phyloP scores from a whole-genome alignment of 2,113 vertebrate genomes.

The Leucosticte australis region DNA sequence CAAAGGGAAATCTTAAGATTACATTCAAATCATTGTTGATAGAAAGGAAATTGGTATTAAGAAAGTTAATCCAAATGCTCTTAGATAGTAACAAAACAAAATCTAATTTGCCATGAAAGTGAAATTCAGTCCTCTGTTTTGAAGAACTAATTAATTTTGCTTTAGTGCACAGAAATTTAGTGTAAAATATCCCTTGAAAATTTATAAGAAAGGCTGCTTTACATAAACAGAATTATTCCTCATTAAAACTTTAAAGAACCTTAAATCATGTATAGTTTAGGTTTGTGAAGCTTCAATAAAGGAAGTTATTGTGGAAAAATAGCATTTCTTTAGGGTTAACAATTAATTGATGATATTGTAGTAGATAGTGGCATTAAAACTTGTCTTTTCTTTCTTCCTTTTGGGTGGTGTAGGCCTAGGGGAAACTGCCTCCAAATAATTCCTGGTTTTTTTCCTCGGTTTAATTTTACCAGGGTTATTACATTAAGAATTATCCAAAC shows the following conservation, averaged over 20 bases:
- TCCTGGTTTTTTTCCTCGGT: not conserved
- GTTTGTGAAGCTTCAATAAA: not conserved
- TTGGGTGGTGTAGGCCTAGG: not conserved
- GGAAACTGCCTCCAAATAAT: not conserved
- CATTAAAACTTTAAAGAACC: not conserved
- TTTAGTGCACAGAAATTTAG: not conserved
- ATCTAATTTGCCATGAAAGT: constrained; percentile 26
- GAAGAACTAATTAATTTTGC: constrained; percentile 32
- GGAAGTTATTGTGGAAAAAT: not conserved
- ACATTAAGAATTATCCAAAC: not conserved
- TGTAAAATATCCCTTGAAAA: constrained; percentile 22
- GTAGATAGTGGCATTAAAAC: not conserved
- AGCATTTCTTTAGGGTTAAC: not conserved
- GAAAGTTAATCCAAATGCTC: not conserved
- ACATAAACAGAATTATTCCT: not conserved
- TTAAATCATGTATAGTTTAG: not conserved
- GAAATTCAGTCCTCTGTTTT: constrained; percentile 4
- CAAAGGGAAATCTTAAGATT: not conserved
- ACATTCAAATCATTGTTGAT: not conserved
- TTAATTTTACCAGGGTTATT: not conserved
- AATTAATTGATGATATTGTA: not conserved
- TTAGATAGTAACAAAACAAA: not conserved
- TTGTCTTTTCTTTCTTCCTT: not conserved
- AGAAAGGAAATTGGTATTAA: not conserved
- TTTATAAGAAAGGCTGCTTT: not conserved